Percentiles rank a stretch among this genome's conserved stretches.
Evolutionary conservation across 1,140 invertebrate genomes (phyloP).

Genomic region (Pinna nobilis): DNA sequence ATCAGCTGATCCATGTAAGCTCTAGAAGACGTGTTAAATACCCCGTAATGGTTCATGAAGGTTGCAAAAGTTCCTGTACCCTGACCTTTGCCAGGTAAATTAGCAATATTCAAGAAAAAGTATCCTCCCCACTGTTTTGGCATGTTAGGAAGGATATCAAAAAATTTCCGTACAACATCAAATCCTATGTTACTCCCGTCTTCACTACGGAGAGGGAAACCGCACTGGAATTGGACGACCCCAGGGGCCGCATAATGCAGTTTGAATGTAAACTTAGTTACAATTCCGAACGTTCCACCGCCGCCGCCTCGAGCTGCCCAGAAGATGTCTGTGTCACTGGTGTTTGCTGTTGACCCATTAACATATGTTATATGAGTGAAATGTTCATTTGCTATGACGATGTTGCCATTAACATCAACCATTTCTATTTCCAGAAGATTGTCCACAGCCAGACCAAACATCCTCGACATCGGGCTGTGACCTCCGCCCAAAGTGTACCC

Average conservation of each 20-base stretch:
- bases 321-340: conserved; percentile 45
- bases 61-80: background rate
- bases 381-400: conserved; percentile 5
- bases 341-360: background rate
- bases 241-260: conserved; percentile 39
- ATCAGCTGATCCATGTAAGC: conserved; percentile 8
- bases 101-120: background rate
- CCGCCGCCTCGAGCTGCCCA: conserved; percentile 61
- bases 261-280: conserved; percentile 44
- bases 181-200: conserved; percentile 4
- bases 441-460: conserved; percentile 58
- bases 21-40: background rate
- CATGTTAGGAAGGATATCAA: conserved; percentile 7
- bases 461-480: conserved; percentile 52
- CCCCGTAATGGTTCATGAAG: conserved; percentile 29
- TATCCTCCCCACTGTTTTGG: conserved; percentile 37
- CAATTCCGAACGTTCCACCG: conserved; percentile 57
- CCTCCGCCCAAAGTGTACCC: conserved; percentile 61
- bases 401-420: conserved; percentile 41
- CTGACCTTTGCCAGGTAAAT: background rate
- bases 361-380: background rate
- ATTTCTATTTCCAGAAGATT: conserved; percentile 53
- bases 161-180: conserved; percentile 30
- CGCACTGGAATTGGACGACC: background rate
- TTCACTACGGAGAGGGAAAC: conserved; percentile 6